Percentiles rank a stretch among this genome's conserved stretches.
phyloP scores from a whole-genome alignment of 1,140 invertebrate genomes.

The Thalassaphorura encarpata region DNA sequence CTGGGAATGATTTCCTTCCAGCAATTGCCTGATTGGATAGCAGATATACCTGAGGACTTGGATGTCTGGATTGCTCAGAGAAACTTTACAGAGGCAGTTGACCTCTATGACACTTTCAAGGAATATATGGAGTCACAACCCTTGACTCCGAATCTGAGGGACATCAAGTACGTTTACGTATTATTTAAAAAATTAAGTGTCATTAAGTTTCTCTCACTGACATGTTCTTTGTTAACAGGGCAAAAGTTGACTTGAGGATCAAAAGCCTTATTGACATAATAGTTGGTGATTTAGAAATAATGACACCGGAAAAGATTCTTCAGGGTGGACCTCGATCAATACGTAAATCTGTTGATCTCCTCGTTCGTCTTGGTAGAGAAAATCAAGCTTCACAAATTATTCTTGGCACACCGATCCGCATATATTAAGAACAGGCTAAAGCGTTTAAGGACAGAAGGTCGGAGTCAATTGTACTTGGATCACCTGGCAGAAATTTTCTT shows the following conservation, averaged over 20 bases:
- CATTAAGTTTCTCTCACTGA: conserved; percentile 36
- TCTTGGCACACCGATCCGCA: conserved; percentile 28
- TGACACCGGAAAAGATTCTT: conserved; percentile 70
- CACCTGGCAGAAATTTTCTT: conserved; percentile 79
- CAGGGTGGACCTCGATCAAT: conserved; percentile 86
- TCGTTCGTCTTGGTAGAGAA: conserved; percentile 69
- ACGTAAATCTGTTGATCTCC: conserved; percentile 69
- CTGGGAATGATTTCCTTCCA: conserved; percentile 20
- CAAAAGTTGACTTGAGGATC: conserved; percentile 60
- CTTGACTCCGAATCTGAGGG: conserved; percentile 29
- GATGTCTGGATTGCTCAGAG: conserved; percentile 95
- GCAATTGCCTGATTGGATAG: conserved; percentile 68
- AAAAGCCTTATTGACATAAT: conserved; percentile 71
- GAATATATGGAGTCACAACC: conserved; percentile 39
- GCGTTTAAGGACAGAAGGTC: conserved; percentile 59
- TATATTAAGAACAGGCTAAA: conserved; percentile 28
- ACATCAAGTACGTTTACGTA: conserved; percentile 32
- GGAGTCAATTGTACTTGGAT: conserved; percentile 71
- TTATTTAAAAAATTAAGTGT: conserved; percentile 31
- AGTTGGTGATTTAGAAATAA: conserved; percentile 73
- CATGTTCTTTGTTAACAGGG: conserved; percentile 35
- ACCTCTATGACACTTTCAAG: conserved; percentile 64
- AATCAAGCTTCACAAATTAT: conserved; percentile 36
- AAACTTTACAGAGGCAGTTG: conserved; percentile 90
- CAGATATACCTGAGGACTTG: conserved; percentile 85